Evolutionary conservation across 2,113 vertebrate species (phyloP).

Genomic region (Eudyptes chrysolophus): DNA sequence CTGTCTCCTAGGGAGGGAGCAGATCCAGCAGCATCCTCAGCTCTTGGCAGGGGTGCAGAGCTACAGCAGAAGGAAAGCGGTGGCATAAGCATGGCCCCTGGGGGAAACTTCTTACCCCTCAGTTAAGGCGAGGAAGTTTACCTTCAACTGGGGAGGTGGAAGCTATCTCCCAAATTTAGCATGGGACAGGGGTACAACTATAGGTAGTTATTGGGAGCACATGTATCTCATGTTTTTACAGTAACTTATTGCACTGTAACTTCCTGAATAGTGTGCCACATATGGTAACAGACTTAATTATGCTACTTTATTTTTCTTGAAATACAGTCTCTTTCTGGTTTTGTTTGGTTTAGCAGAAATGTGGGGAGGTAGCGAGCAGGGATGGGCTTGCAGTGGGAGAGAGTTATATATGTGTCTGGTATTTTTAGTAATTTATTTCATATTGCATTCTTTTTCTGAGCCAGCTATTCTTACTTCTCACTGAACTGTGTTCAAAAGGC

Average conservation of each 20-base stretch:
- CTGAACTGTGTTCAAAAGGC: neutral
- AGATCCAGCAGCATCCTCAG: neutral
- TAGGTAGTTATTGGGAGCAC: neutral
- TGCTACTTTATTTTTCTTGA: constrained; percentile 15
- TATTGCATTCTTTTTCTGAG: neutral
- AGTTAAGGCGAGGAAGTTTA: neutral
- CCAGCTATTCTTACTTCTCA: neutral
- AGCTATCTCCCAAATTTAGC: neutral
- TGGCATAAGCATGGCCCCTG: neutral
- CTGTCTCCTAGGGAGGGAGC: neutral
- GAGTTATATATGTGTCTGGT: neutral
- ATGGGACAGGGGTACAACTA: neutral
- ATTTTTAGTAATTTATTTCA: neutral
- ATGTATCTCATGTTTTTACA: neutral
- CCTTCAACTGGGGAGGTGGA: neutral
- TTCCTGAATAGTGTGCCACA: neutral
- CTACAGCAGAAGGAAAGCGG: neutral
- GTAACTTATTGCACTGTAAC: neutral
- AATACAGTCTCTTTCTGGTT: neutral
- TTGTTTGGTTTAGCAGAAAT: neutral
- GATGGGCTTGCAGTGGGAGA: neutral
- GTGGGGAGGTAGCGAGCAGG: neutral
- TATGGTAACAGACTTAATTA: neutral
- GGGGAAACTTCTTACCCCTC: neutral
- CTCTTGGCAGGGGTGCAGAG: neutral